Evolutionary conservation across 2,797 vertebrate genomes (phyloP), one percentile per base, ranked within the genome.

Genomic region (Euthynnus affinis): DNA sequence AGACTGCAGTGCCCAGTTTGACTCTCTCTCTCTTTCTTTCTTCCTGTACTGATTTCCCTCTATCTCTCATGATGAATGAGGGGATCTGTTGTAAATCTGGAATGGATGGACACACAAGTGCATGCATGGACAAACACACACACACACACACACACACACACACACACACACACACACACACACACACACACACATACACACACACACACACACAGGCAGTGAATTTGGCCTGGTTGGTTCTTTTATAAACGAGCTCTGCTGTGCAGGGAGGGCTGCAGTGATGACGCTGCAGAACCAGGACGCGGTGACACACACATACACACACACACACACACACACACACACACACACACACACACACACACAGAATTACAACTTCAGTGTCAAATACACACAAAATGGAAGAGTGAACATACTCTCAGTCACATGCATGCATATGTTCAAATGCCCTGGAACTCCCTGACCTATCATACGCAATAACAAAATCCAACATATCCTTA

Each of bases 161-260:
- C 64, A 40, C 37, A 69, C 67, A 23, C 57, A 55, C 64, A 57
- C 63, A 58, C 17, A 46, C 37, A 69, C 20, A 69, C 64, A 66
- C 64, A 40, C 37, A 69, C 20, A 69, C 64, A 34, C 67, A 46
- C 66, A 40, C 34, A 56, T 48, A 51, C 52, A 42, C 40, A 58
- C 52, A 44, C 67, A 23, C 57, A 55, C 64, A 57, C 63, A 58
- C 9, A 46, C 3, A 71, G 55, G 20, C 2, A 6, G 66, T 69
- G 79, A 84, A 87, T 90, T 78, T 87, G 80, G 78, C 85, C 83
- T 90, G 67, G 87, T 88, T 82, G 82, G 61, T 70, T 76, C 68
- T 84, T 87, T 92, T 88, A 88, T 91, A 93, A 91, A 92, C 46
- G 83, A 91, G 90, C 84, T 86, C 87, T 87, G 89, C 83, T 87